Conservation (phyloP, 2,113 vertebrate genomes). For the Phocoena sinus region DNA sequence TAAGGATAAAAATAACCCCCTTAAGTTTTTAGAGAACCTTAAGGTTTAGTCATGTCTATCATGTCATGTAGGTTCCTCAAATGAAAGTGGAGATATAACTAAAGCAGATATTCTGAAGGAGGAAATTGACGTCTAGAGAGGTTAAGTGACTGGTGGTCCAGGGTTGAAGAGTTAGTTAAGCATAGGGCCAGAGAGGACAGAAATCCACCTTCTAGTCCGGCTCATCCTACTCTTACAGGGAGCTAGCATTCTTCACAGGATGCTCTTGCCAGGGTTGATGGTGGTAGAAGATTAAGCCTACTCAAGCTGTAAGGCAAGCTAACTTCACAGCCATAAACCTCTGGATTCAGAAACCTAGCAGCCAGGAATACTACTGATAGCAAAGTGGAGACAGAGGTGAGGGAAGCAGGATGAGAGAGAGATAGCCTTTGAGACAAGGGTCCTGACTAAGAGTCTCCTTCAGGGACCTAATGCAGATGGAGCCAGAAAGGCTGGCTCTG, state of each 20-base stretch:
- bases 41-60: background rate
- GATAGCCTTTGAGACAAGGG: background rate
- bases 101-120: constrained; percentile 4
- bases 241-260: background rate
- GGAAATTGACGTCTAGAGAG: background rate
- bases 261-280: background rate
- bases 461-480: background rate
- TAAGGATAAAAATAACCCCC: background rate
- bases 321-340: background rate
- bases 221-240: background rate
- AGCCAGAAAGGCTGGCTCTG: background rate
- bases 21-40: background rate
- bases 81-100: background rate
- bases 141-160: background rate
- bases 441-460: background rate
- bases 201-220: background rate
- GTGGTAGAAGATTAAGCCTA: background rate
- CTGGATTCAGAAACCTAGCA: background rate
- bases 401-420: background rate
- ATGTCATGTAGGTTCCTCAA: background rate
- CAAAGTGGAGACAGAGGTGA: background rate
- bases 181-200: background rate
- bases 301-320: background rate
- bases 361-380: background rate
- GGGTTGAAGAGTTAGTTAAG: background rate